phyloP scores from a whole-genome alignment of 2,113 vertebrate species.

The Balaeniceps rex region DNA sequence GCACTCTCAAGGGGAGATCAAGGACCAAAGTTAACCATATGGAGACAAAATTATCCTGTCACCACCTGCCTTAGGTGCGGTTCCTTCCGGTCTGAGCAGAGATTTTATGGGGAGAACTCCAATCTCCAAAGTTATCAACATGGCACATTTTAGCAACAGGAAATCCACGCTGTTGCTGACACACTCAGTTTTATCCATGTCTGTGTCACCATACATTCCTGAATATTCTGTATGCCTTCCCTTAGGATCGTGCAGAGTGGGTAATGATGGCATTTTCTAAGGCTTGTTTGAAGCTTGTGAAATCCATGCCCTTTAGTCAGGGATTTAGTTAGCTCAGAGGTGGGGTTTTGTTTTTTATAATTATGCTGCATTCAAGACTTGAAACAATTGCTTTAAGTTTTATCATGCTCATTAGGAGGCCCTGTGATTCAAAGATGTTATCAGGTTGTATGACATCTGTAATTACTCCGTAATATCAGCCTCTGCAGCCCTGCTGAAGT shows the following conservation, averaged over 20 bases:
- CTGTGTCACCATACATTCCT: rapidly evolving
- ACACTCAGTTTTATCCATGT: neutral
- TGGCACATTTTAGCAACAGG: neutral
- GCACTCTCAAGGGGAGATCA: neutral
- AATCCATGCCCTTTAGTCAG: neutral
- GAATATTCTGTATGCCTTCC: neutral
- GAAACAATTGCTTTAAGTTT: neutral
- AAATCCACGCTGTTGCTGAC: neutral
- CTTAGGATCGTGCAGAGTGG: neutral
- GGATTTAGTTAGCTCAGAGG: neutral
- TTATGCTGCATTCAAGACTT: neutral
- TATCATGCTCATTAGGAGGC: conserved; percentile 7
- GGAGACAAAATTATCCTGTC: neutral
- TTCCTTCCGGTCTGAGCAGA: neutral
- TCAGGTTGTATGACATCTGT: neutral
- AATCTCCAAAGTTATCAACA: neutral
- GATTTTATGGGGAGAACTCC: neutral
- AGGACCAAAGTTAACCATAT: neutral
- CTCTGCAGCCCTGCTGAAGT: neutral
- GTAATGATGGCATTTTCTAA: neutral
- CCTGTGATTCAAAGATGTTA: neutral
- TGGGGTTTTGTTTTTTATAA: neutral
- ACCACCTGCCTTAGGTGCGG: neutral
- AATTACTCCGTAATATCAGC: neutral
- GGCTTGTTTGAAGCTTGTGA: neutral